Evolutionary conservation across 2,797 vertebrate genomes (phyloP), one percentile per base, ranked within the genome.

Genomic region (Paramormyrops hopkinsi): DNA sequence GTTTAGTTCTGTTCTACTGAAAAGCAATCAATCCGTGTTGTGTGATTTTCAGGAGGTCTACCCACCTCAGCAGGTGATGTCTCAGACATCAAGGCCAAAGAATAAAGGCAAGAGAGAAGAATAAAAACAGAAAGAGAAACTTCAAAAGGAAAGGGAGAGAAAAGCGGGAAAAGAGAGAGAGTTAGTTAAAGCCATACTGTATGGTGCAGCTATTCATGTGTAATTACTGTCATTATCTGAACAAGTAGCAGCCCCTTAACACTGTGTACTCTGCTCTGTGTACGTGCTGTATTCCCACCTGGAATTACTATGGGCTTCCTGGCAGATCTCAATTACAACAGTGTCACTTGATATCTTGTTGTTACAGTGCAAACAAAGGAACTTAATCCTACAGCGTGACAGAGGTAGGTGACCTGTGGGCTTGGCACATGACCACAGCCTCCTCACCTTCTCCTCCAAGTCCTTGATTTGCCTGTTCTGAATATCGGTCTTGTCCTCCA

Each of bases 41-140:
- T 29, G 29, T 88, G 41, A 88, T 88, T 46, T 33, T 54, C 12
- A 19, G 41, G 44, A 37, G 29, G 9, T 22, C 41, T 29, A 95
- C 96, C 96, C 97, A 99, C 98, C 98, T 98, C 94, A 91, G 95
- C 94, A 90, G 97, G 96, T 96, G 96, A 96, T 92, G 92, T 96
- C 96, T 96, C 92, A 97, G 95, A 97, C 97, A 97, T 99, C 98
- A 99, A 98, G 98, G 98, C 98, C 98, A 99, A 97, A 99, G 97
- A 97, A 99, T 99, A 96, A 99, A 99, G 96, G 98, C 98, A 95
- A 99, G 98, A 97, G 98, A 99, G 97, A 99, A 99, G 97, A 99
- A 99, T 96, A 99, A 96, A 97, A 99, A 99, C 88, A 99, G 97
- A 97, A 99, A 99, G 88, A 99, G 96, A 97, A 99, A 99, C 98